Percentiles rank a stretch among this genome's conserved stretches.
Evolutionary conservation across 2,797 vertebrate genomes (phyloP).

Genomic region (Sorex maritimensis): DNA sequence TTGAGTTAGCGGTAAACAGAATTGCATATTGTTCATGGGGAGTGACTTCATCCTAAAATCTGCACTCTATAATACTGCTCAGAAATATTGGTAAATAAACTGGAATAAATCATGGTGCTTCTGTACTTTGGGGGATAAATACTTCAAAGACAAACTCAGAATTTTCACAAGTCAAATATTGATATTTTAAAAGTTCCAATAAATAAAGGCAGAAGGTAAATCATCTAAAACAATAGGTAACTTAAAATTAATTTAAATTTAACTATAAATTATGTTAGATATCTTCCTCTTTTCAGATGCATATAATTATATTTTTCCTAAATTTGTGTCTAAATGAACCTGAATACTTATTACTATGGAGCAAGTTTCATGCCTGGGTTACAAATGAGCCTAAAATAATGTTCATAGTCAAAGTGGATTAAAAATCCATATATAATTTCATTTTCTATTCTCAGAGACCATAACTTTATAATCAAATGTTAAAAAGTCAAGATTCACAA

Average conservation of each 20-base stretch:
- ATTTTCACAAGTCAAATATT: constrained; percentile 59
- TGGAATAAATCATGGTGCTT: constrained; percentile 13
- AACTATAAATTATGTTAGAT: constrained; percentile 3
- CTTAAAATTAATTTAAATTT: constrained; percentile 46
- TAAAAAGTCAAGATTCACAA: constrained; percentile 54
- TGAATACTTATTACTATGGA: neutral
- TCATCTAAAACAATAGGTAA: constrained; percentile 28
- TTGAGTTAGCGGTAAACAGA: constrained; percentile 30
- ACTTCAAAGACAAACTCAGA: constrained; percentile 63
- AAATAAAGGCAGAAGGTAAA: constrained; percentile 55
- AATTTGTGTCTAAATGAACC: constrained; percentile 52
- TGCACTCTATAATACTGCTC: neutral
- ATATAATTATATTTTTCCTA: constrained; percentile 40
- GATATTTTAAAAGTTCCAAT: neutral
- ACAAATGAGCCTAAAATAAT: constrained; percentile 36
- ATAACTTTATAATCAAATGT: constrained; percentile 22
- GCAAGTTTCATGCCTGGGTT: neutral
- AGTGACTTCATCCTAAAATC: neutral
- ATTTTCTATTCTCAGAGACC: constrained; percentile 50
- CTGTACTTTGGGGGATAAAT: neutral
- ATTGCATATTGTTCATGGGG: neutral
- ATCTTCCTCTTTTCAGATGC: neutral
- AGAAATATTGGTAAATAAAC: neutral
- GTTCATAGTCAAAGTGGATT: constrained; percentile 5
- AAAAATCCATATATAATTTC: constrained; percentile 44